Evolutionary conservation across 2,113 vertebrate species (phyloP).

Genomic region (Tetraodon nigroviridis): DNA sequence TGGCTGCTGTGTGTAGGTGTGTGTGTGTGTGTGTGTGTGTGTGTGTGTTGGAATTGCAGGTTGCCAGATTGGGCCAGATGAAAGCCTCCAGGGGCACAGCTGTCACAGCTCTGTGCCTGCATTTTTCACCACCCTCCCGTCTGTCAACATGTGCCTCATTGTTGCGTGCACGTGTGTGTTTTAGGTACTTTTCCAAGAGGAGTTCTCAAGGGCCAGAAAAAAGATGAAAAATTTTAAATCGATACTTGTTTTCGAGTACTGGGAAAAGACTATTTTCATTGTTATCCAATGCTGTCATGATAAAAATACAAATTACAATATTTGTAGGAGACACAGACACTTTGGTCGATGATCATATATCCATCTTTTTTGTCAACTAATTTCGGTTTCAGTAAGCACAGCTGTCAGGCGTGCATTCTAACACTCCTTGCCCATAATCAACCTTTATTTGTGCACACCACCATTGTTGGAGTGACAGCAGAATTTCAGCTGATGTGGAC

Average conservation of each 20-base stretch:
- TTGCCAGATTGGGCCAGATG: conserved; percentile 87
- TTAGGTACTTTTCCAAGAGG: conserved; percentile 14
- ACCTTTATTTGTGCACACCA: conserved; percentile 29
- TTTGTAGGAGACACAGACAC: neutral
- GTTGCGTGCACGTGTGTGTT: conserved; percentile 15
- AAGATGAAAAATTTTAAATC: conserved; percentile 13
- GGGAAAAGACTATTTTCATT: neutral
- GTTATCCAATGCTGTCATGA: neutral
- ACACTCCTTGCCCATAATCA: conserved; percentile 27
- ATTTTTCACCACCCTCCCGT: conserved; percentile 49
- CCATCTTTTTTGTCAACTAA: conserved; percentile 24
- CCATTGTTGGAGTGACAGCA: conserved; percentile 12
- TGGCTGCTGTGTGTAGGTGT: conserved; percentile 44
- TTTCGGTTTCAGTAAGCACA: conserved; percentile 25
- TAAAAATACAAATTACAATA: conserved; percentile 1
- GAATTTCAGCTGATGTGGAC: too few relatives aligned
- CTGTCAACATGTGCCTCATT: conserved; percentile 35
- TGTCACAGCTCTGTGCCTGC: conserved; percentile 70
- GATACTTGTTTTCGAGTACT: neutral
- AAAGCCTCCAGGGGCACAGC: conserved; percentile 83
- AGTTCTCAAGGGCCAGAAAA: neutral
- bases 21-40: neutral
- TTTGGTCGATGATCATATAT: conserved; percentile 11
- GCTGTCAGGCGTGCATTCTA: conserved; percentile 25
- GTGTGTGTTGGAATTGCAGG: conserved; percentile 44